Percentiles rank a stretch among this genome's conserved stretches.
Evolutionary conservation across 2,797 vertebrate genomes (phyloP).

Genomic region (Mus spretus): DNA sequence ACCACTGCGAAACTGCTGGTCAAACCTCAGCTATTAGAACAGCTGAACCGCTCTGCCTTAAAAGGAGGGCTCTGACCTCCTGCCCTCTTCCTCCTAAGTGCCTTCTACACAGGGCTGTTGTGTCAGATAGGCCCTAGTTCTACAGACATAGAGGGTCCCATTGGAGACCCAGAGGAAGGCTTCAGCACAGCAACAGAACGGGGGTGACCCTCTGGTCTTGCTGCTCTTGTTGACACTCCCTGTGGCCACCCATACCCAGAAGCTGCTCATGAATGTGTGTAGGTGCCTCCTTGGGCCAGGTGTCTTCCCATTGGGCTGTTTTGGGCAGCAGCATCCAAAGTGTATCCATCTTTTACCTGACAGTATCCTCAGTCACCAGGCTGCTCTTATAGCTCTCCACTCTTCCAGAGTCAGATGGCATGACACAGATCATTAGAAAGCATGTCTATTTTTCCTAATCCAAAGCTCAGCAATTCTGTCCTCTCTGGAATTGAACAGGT

Average conservation of each 20-base stretch:
- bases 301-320: constrained; percentile 97
- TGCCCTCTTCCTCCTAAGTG: constrained; percentile 89
- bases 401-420: not conserved
- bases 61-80: constrained; percentile 93
- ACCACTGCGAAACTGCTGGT: constrained; percentile 96
- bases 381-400: not conserved
- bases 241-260: constrained; percentile 96
- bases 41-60: constrained; percentile 92
- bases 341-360: constrained; percentile 91
- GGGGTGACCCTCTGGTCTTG: constrained; percentile 96
- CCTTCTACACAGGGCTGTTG: constrained; percentile 91
- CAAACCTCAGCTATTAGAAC: constrained; percentile 95
- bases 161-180: constrained; percentile 95
- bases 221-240: constrained; percentile 93
- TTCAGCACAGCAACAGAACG: constrained; percentile 96
- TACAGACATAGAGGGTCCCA: constrained; percentile 91
- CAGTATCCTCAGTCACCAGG: constrained; percentile 92
- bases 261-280: constrained; percentile 96
- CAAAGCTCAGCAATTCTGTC: not conserved
- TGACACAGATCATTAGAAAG: not conserved
- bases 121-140: constrained; percentile 90
- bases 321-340: constrained; percentile 95
- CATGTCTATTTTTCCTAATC: not conserved
- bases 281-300: constrained; percentile 94
- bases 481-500: constrained; percentile 70